These are phyloP conservation scores for Drosophila robusta DNA, from an alignment of 2,888 invertebrate species.

Conservation along the genomic window DNA sequence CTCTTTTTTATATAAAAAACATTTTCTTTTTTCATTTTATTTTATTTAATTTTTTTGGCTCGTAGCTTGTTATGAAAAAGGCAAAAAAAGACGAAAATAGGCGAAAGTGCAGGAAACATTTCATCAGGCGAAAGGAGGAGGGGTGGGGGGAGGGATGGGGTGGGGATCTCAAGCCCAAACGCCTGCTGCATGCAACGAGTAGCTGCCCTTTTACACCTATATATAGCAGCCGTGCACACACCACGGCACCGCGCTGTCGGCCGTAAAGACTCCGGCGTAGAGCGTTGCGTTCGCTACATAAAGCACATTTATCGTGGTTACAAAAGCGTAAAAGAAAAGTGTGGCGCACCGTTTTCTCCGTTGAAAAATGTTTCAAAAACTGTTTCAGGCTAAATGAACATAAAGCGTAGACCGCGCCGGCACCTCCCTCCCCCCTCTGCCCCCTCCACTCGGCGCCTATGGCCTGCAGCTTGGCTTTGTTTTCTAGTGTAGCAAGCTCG, in stretches of 20 bases:
- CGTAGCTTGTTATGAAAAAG: conserved; percentile 44
- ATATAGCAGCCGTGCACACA: not conserved
- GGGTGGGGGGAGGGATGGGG: not conserved
- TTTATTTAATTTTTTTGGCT: conserved; percentile 8
- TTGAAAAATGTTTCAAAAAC: conserved; percentile 77
- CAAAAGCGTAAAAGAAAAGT: conserved; percentile 79
- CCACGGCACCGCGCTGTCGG: conserved; percentile 10
- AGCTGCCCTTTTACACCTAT: conserved; percentile 25
- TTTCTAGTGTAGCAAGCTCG: conserved; percentile 36
- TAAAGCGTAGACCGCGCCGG: conserved; percentile 53
- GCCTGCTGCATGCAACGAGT: conserved; percentile 25
- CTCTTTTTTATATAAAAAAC: conserved; percentile 15
- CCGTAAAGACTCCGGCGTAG: conserved; percentile 40
- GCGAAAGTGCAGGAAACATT: conserved; percentile 77
- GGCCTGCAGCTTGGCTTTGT: conserved; percentile 68
- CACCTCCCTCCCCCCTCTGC: not conserved
- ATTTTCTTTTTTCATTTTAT: conserved; percentile 21
- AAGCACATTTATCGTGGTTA: conserved; percentile 81
- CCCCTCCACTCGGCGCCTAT: conserved; percentile 9
- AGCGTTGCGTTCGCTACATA: conserved; percentile 64
- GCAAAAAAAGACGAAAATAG: conserved; percentile 27
- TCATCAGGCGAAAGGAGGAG: conserved; percentile 64
- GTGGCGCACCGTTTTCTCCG: conserved; percentile 59
- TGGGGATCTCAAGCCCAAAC: conserved; percentile 26
- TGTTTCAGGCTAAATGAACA: conserved; percentile 80